A percentile compares a stretch with the other conserved stretches of the same genome.
These are phyloP conservation scores for Melanostigma gelatinosum DNA, from an alignment of 2,113 vertebrate species.

Conservation along the genomic window DNA sequence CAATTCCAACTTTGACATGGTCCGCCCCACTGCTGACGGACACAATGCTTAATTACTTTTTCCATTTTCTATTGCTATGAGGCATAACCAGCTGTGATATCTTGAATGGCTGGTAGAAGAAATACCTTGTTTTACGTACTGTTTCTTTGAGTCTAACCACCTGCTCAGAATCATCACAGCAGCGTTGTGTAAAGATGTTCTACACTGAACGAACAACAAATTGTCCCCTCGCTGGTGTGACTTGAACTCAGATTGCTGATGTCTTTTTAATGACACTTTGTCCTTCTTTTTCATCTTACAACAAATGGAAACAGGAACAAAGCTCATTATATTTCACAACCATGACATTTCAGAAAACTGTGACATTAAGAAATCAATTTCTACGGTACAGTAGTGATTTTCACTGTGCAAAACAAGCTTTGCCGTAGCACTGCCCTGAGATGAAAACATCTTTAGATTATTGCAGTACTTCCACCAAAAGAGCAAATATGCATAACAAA, in stretches of 20 bases:
- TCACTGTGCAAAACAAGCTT: constrained; percentile 50
- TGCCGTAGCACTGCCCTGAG: constrained; percentile 47
- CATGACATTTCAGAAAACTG: constrained; percentile 71
- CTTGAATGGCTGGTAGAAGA: background rate
- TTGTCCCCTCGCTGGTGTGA: constrained; percentile 34
- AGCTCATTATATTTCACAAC: constrained; percentile 71
- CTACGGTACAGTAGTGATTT: constrained; percentile 48
- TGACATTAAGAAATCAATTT: constrained; percentile 76
- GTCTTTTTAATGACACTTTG: constrained; percentile 65
- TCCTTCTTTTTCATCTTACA: constrained; percentile 57
- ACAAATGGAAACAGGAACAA: constrained; percentile 64
- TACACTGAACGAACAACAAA: constrained; percentile 44
- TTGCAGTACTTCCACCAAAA: constrained; percentile 55
- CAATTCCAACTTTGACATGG: background rate
- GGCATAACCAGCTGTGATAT: background rate
- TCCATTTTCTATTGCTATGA: background rate
- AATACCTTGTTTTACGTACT: background rate
- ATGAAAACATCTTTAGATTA: constrained; percentile 70
- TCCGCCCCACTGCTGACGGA: background rate
- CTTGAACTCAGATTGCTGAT: constrained; percentile 58
- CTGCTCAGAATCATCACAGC: constrained; percentile 25
- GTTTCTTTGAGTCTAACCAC: constrained; percentile 17
- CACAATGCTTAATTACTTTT: background rate
- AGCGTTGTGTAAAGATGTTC: constrained; percentile 32
- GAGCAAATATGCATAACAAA: constrained; percentile 68